Percentiles rank a stretch among this genome's conserved stretches.
These are phyloP conservation scores for Cetonia aurata DNA, from an alignment of 2,888 invertebrate genomes.

Conservation along the genomic window DNA sequence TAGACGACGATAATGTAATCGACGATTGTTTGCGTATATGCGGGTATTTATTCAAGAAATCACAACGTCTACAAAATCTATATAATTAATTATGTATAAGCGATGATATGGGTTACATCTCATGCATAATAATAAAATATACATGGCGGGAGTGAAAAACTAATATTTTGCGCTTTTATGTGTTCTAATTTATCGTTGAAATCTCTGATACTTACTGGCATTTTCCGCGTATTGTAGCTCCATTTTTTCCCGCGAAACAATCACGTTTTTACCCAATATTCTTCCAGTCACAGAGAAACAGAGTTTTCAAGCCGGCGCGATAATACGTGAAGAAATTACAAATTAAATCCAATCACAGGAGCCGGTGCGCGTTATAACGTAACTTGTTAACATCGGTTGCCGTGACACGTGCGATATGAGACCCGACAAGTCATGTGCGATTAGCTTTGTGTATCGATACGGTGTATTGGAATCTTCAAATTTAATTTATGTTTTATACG, in stretches of 20 bases:
- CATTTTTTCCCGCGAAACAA: slow-evolving; percentile 16
- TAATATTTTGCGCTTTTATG: neutral
- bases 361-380: slow-evolving; percentile 2
- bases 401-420: neutral
- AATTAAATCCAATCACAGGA: slow-evolving; percentile 11
- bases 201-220: slow-evolving; percentile 46
- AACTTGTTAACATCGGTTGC: neutral
- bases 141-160: neutral
- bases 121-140: slow-evolving; percentile 6
- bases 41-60: too few relatives aligned
- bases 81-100: too few relatives aligned
- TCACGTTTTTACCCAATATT: too few relatives aligned
- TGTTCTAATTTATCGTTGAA: slow-evolving; percentile 40
- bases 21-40: neutral
- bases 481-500: slow-evolving; percentile 46
- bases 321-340: neutral
- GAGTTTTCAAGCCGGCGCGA: neutral
- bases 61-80: too few relatives aligned
- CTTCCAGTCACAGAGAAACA: too few relatives aligned
- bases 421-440: slow-evolving; percentile 15
- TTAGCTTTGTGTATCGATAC: slow-evolving; percentile 30
- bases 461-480: slow-evolving; percentile 37
- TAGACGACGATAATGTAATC: neutral
- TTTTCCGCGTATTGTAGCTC: slow-evolving; percentile 45
- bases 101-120: neutral